Conservation (phyloP, 2,888 invertebrate species). For the Pterostichus madidus region DNA sequence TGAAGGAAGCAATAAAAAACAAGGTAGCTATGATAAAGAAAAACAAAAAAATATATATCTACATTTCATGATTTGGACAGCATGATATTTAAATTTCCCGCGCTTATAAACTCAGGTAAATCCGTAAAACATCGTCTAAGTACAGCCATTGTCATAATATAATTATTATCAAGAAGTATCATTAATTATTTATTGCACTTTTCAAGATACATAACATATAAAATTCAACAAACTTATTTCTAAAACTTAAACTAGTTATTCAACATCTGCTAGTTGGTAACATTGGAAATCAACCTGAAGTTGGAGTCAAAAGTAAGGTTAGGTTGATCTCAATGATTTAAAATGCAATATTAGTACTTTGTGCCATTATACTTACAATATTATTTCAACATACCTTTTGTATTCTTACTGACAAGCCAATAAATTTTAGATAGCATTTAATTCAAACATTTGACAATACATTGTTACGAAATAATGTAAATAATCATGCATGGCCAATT, state of each 20-base stretch:
- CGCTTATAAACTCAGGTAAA: slow-evolving; percentile 26
- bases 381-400: slow-evolving; percentile 51
- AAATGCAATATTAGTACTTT: slow-evolving; percentile 49
- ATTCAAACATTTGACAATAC: neutral
- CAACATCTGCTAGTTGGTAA: slow-evolving; percentile 25
- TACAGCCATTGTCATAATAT: slow-evolving; percentile 57
- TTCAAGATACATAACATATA: slow-evolving; percentile 64
- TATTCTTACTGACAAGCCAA: neutral
- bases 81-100: slow-evolving; percentile 26
- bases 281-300: slow-evolving; percentile 19
- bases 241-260: slow-evolving; percentile 24
- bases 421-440: neutral
- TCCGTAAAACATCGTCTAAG: slow-evolving; percentile 39
- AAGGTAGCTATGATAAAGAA: slow-evolving; percentile 35
- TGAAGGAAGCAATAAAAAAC: slow-evolving; percentile 43
- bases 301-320: neutral
- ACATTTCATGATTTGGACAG: slow-evolving; percentile 30
- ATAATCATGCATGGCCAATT: slow-evolving; percentile 26
- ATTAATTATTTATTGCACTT: slow-evolving; percentile 54
- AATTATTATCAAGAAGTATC: slow-evolving; percentile 27
- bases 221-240: slow-evolving; percentile 30
- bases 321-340: neutral
- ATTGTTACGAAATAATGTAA: neutral
- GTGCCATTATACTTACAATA: slow-evolving; percentile 58
- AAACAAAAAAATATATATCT: neutral